Percentiles rank a stretch among this genome's conserved stretches.
These are phyloP conservation scores for Oligia fasciuncula DNA, from an alignment of 2,888 invertebrate species.

Conservation along the genomic window DNA sequence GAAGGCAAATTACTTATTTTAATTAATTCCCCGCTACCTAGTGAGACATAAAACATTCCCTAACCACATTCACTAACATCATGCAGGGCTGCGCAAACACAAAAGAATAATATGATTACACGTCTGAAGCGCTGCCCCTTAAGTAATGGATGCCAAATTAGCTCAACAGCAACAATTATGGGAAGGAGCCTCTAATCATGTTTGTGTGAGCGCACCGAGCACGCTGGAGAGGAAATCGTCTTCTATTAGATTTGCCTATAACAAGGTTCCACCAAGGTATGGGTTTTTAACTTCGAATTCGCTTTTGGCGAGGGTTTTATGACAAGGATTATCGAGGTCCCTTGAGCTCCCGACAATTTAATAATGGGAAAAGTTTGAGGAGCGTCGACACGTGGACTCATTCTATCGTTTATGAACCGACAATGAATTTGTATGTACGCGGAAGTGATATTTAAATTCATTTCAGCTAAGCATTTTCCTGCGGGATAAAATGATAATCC, in stretches of 20 bases:
- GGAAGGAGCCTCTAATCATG: slow-evolving; percentile 63
- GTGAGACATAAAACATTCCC: slow-evolving; percentile 21
- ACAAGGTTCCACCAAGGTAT: slow-evolving; percentile 57
- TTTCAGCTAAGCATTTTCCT: slow-evolving; percentile 57
- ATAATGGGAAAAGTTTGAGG: slow-evolving; percentile 70
- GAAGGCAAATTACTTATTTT: slow-evolving; percentile 16
- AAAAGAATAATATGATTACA: slow-evolving; percentile 65
- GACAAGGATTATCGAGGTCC: slow-evolving; percentile 62
- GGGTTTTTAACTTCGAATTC: slow-evolving; percentile 62
- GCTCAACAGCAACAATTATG: slow-evolving; percentile 68
- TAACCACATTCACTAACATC: slow-evolving; percentile 36
- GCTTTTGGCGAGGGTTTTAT: slow-evolving; percentile 57
- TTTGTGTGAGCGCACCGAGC: slow-evolving; percentile 56
- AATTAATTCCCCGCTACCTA: slow-evolving; percentile 22
- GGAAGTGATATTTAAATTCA: slow-evolving; percentile 68
- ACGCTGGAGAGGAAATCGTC: slow-evolving; percentile 44
- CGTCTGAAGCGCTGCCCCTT: slow-evolving; percentile 49
- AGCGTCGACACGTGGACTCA: slow-evolving; percentile 61
- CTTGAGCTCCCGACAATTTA: slow-evolving; percentile 61
- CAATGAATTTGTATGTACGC: slow-evolving; percentile 60
- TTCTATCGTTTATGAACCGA: slow-evolving; percentile 50
- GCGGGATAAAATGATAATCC: slow-evolving; percentile 62
- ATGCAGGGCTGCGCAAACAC: slow-evolving; percentile 42
- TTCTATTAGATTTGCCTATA: slow-evolving; percentile 67
- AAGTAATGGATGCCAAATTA: slow-evolving; percentile 68